These are phyloP conservation scores for Myiozetetes cayanensis DNA, from an alignment of 2,113 vertebrate genomes.

Conservation along the genomic window DNA sequence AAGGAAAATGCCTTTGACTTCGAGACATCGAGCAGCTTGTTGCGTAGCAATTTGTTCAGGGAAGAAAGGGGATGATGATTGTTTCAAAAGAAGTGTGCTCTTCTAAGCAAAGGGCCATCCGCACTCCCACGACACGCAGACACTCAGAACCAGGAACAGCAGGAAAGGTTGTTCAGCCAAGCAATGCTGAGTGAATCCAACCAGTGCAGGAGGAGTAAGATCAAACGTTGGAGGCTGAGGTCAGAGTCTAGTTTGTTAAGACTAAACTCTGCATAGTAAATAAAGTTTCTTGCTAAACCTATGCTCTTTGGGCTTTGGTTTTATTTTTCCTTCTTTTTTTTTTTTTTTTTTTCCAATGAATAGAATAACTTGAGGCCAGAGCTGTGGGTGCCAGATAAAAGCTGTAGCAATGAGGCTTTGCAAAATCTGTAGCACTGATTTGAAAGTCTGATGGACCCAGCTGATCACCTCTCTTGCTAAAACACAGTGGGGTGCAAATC, in stretches of 20 bases:
- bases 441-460: not conserved
- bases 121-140: rapidly evolving
- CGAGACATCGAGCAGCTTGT: not conserved
- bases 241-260: not conserved
- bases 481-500: not conserved
- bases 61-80: not conserved
- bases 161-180: not conserved
- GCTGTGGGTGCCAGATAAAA: not conserved
- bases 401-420: not conserved
- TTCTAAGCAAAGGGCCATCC: not conserved
- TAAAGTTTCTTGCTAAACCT: not conserved
- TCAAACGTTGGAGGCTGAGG: not conserved
- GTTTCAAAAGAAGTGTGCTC: not conserved
- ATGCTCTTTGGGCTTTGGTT: not conserved
- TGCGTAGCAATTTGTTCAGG: not conserved
- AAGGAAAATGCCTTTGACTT: not conserved
- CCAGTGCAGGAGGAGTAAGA: rapidly evolving
- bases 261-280: not conserved
- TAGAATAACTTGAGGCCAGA: not conserved
- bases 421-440: not conserved
- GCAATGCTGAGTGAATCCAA: not conserved
- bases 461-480: not conserved
- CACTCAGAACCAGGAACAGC: not conserved
- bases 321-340: not conserved
- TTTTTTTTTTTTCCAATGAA: not conserved